Evolutionary conservation across 2,797 vertebrate genomes (phyloP).

Genomic region (Nothura maculosa): DNA sequence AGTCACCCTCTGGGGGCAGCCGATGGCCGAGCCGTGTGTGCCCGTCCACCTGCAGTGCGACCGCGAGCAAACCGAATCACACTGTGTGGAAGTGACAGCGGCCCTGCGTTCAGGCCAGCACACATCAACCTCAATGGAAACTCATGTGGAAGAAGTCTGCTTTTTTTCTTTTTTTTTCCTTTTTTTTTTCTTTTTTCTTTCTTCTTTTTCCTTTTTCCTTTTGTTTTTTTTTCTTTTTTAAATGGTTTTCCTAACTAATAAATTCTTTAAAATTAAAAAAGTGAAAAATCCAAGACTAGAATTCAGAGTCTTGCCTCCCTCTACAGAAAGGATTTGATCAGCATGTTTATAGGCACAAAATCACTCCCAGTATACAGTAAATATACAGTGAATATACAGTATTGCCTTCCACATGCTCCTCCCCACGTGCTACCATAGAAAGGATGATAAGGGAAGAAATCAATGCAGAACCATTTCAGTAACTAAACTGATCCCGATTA

Average conservation of each 20-base stretch:
- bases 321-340: background rate
- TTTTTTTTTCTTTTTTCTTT: background rate
- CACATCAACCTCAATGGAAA: conserved; percentile 6
- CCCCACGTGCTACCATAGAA: fast-evolving
- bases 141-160: background rate
- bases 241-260: background rate
- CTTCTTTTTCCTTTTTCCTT: background rate
- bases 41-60: conserved; percentile 47
- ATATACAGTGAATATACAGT: background rate
- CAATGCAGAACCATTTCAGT: background rate
- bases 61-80: conserved; percentile 30
- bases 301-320: background rate
- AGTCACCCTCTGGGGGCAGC: conserved; percentile 42
- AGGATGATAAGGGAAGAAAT: background rate
- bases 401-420: background rate
- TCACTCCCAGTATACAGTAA: fast-evolving
- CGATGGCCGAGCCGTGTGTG: background rate
- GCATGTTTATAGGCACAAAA: background rate
- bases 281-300: background rate
- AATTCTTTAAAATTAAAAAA: background rate
- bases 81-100: conserved; percentile 3
- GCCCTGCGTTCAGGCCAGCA: background rate
- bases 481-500: conserved; percentile 3
- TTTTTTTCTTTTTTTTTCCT: background rate
- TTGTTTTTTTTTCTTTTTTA: background rate